These are phyloP conservation scores for Orientallactaga bullata DNA, from an alignment of 2,113 vertebrate genomes.

Conservation along the genomic window DNA sequence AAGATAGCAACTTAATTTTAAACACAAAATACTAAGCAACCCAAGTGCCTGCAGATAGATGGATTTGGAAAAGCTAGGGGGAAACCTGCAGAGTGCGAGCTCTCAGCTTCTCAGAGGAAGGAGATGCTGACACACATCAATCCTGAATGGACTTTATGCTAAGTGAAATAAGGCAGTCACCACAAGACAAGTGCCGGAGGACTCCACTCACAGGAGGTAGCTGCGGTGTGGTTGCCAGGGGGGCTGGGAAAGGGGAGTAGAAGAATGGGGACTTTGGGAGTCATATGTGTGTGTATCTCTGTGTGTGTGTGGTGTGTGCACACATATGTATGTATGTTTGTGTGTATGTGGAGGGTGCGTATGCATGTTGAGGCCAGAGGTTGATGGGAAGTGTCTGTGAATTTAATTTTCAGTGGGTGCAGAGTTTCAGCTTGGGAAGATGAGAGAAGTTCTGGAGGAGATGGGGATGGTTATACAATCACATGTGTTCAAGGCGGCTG, in stretches of 20 bases:
- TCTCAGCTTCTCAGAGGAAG: neutral
- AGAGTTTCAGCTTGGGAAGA: neutral
- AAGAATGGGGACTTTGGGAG: too few relatives aligned
- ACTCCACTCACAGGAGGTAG: rapidly evolving
- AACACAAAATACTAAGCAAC: neutral
- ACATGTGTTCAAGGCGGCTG: neutral
- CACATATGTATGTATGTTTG: too few relatives aligned
- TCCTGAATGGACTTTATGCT: too few relatives aligned
- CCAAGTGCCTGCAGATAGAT: too few relatives aligned
- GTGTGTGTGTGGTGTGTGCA: too few relatives aligned
- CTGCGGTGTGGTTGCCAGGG: neutral
- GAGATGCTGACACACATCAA: too few relatives aligned
- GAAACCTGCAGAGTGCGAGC: rapidly evolving
- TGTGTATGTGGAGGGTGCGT: too few relatives aligned
- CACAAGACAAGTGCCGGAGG: neutral
- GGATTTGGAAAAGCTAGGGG: neutral
- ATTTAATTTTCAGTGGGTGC: neutral
- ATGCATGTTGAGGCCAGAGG: too few relatives aligned
- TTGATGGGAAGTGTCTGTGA: too few relatives aligned
- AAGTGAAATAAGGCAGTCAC: neutral
- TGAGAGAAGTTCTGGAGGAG: neutral
- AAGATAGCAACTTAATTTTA: neutral
- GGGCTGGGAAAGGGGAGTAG: rapidly evolving
- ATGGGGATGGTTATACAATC: rapidly evolving
- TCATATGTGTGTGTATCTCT: too few relatives aligned